Evolutionary conservation across 2,113 vertebrate species (phyloP), one percentile per base, ranked within the genome.

Genomic region (Anhinga rufa): DNA sequence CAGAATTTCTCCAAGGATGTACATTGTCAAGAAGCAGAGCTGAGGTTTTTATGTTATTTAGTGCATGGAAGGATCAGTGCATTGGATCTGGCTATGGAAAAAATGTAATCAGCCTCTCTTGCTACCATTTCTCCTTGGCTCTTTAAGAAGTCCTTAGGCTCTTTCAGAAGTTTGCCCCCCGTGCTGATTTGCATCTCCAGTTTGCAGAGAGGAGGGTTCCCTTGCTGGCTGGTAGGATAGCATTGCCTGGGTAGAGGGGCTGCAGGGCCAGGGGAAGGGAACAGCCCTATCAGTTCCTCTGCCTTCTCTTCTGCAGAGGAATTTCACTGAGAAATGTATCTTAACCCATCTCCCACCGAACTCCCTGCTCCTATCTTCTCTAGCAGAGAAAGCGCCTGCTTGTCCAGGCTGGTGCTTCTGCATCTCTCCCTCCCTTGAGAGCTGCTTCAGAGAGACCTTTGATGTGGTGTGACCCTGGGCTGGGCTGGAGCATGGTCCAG

Each of bases 401-500:
- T 90, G 51, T 87, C 75, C 68, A 77, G 83, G 40, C 52, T 78
- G 81, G 38, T 68, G 51, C 49, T 79, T 49, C 82, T 90, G 51
- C 66, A 71, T 76, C 76, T 69, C 70, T 88, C 80, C 52, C n/a
- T 55, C 44, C 31, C 68, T 86, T 1, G 13, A 72, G 90, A 92
- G 86, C 65, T 91, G 55, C 3, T 15, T 66, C 2, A 16, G 75
- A 93, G 93, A 91, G 78, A 66, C 76, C 76, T 96, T 97, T 97
- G 94, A 93, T 94, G 88, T 85, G 92, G 93, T 16, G 20, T 81
- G 91, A 95, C 76, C 58, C 6, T 1, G 14, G 44, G 7, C 40
- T 71, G 29, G 57, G 44, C 76, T 96, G 86, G 13, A 36, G 14
- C n/a, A 6, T 12, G 12, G 86, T 96, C 91, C 32, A 0, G 17